Percentiles rank a stretch among this genome's conserved stretches.
Evolutionary conservation across 2,888 invertebrate genomes (phyloP).

Genomic region (Troglohyphantes excavatus): DNA sequence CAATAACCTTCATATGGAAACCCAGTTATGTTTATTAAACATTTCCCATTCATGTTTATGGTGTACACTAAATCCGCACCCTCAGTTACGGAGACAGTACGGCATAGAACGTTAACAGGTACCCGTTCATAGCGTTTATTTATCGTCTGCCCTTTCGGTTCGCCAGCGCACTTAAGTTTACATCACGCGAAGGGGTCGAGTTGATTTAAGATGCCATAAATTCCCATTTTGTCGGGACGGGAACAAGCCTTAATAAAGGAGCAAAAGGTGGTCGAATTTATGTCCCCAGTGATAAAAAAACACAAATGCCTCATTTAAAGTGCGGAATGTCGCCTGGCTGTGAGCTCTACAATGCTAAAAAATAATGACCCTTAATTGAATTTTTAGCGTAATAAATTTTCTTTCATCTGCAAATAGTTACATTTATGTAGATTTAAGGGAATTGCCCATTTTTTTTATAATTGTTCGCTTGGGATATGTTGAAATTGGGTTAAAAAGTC

Average conservation of each 20-base stretch:
- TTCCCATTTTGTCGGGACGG: background rate
- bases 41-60: no score
- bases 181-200: background rate
- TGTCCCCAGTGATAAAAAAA: background rate
- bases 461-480: no score
- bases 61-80: background rate
- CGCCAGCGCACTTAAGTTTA: background rate
- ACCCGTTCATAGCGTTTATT: background rate
- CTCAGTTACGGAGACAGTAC: background rate
- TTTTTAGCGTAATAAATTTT: slow-evolving; percentile 1
- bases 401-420: background rate
- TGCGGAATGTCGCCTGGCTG: no score
- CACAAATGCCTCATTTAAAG: background rate
- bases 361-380: background rate
- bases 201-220: background rate
- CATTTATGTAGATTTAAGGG: no score
- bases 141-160: background rate
- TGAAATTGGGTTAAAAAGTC: no score
- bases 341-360: background rate
- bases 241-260: background rate
- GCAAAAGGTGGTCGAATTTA: background rate
- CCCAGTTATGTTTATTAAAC: no score
- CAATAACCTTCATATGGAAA: no score
- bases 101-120: background rate
- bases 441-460: no score